These are phyloP conservation scores for Apogon talboti DNA, from an alignment of 2,797 vertebrate species.

Conservation along the genomic window DNA sequence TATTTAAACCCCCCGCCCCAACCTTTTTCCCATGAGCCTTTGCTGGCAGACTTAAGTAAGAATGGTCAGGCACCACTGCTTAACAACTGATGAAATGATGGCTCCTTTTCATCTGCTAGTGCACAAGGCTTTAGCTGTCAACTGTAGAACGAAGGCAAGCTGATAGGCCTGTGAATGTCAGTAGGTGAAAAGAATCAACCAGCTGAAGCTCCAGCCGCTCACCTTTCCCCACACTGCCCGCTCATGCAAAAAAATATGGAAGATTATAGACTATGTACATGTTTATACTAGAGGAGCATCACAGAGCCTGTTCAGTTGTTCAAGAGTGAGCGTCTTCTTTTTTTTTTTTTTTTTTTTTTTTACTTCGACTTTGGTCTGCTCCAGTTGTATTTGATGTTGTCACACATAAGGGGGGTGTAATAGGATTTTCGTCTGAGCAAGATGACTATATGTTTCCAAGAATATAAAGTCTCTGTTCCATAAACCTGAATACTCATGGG, in stretches of 20 bases:
- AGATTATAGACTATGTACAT: constrained; percentile 28
- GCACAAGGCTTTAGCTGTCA: constrained; percentile 46
- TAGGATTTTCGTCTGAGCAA: constrained; percentile 29
- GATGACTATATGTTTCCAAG: constrained; percentile 11
- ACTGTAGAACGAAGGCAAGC: constrained; percentile 47
- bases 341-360: no score
- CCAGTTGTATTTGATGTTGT: constrained; percentile 28
- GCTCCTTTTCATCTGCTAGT: constrained; percentile 41
- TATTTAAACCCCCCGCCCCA: neutral
- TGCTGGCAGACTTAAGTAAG: constrained; percentile 44
- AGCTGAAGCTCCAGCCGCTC: constrained; percentile 36
- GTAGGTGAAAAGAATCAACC: constrained; percentile 47
- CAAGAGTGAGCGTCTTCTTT: constrained; percentile 3
- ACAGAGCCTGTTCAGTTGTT: neutral
- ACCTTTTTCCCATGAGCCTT: constrained; percentile 30
- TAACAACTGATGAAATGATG: constrained; percentile 72
- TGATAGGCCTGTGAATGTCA: constrained; percentile 45
- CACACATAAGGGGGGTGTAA: constrained; percentile 29
- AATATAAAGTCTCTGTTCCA: neutral
- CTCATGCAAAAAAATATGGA: constrained; percentile 56
- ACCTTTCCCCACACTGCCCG: constrained; percentile 22
- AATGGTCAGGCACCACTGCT: constrained; percentile 49
- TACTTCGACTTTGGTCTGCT: neutral
- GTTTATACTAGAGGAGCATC: constrained; percentile 24
- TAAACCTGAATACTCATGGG: no score